phyloP scores from a whole-genome alignment of 2,797 vertebrate species.

The Gallinago nigripennis region DNA sequence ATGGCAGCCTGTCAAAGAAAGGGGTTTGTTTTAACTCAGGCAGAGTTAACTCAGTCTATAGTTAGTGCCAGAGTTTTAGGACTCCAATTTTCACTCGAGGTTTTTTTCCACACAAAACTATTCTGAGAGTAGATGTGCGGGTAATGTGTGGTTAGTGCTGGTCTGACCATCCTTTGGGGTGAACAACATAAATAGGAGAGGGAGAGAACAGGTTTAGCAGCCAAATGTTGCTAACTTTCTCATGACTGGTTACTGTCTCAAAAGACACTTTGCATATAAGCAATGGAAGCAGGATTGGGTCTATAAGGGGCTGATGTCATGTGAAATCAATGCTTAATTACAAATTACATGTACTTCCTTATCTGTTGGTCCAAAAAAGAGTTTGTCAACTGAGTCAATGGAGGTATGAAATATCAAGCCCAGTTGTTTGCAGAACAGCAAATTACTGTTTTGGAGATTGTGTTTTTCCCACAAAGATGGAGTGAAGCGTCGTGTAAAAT shows the following conservation, averaged over 20 bases:
- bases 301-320: not conserved
- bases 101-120: not conserved
- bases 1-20: conserved; percentile 62
- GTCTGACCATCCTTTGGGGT: not conserved
- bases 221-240: not conserved
- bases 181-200: not conserved
- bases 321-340: not conserved
- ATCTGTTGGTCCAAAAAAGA: not conserved
- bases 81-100: not conserved
- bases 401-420: not conserved
- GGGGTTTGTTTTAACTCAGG: conserved; percentile 55
- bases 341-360: not conserved
- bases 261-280: not conserved
- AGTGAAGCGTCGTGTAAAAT: not conserved
- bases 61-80: conserved; percentile 50
- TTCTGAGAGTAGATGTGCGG: not conserved
- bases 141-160: not conserved
- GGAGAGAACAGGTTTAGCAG: not conserved
- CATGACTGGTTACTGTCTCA: not conserved
- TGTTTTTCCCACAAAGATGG: not conserved
- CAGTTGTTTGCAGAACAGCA: not conserved
- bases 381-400: not conserved
- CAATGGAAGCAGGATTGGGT: not conserved
- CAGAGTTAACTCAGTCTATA: conserved; percentile 34
- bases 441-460: not conserved